Base-by-base conservation (phyloP, 92 coral and sea anemone genomes). In the Porites divaricata region DNA sequence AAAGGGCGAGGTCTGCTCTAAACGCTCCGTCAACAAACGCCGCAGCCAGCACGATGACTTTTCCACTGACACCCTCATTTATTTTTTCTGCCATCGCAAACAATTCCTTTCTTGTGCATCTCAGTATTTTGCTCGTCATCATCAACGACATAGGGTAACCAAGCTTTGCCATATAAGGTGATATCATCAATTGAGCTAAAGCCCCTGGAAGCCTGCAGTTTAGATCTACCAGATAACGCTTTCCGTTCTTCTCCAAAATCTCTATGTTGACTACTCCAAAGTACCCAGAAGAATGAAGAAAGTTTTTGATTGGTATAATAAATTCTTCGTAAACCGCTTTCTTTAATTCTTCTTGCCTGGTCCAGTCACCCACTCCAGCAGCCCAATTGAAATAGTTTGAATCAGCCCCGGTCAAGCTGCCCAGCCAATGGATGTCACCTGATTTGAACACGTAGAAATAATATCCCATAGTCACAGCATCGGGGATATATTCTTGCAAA, bases 131-230 rank as follows among this genome's bases (percentile, higher is more conserved):
- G 68, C 68, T 19, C 68, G 68, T 64, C 11, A 28, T 64, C 68
- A 64, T 64, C 68, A 64, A 64, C 9, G 68, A 64, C 24, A 5
- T 64, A 5, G 68, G 68, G 68, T 16, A 64, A 20, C 68, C 68
- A n/a, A 64, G 68, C 68, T 20, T 64, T 64, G 68, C 68, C 68
- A 64, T 64, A 7, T 64, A 19, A n/a, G 68, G 68, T 25, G 68
- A 64, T 20, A 20, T 64, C 24, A 64, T n/a, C 68, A 64, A n/a
- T 28, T 64, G 68, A 64, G 68, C 68, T 25, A 64, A 64, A 7
- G 26, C 68, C 22, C 68, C 68, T n/a, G 68, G 68, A 20, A 64
- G 68, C 26, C 68, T 64, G 68, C 68, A 64, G 68, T 64, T 64
- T 64, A 64, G 35, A 64, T 64, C 68, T 64, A 64, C 68, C 68